Percentiles rank a stretch among this genome's conserved stretches.
phyloP scores from a whole-genome alignment of 2,113 vertebrate genomes.

The Syngnathus floridae region DNA sequence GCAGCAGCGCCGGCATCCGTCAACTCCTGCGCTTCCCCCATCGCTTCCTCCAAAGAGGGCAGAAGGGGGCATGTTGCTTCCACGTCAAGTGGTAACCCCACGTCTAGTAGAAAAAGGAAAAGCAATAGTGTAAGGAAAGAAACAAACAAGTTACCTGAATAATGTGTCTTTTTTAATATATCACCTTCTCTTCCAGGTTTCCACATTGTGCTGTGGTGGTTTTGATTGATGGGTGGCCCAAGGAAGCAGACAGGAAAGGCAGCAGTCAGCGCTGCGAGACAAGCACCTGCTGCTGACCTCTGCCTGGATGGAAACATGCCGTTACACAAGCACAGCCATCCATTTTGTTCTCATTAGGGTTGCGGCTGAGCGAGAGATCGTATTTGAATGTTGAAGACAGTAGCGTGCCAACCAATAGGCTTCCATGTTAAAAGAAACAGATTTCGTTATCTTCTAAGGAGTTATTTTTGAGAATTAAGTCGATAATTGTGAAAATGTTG shows the following conservation, averaged over 20 bases:
- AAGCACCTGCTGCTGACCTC: constrained; percentile 79
- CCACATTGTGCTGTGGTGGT: constrained; percentile 78
- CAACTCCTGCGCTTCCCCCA: constrained; percentile 82
- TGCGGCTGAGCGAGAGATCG: not conserved
- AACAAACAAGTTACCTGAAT: not conserved
- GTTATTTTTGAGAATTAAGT: no score
- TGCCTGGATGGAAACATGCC: constrained; percentile 67
- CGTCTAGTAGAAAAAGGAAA: constrained; percentile 53
- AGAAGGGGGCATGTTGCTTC: constrained; percentile 78
- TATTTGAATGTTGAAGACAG: not conserved
- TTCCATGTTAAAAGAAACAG: no score
- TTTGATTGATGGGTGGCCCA: constrained; percentile 80
- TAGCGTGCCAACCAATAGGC: no score
- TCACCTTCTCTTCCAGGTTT: constrained; percentile 78
- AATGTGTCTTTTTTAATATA: not conserved
- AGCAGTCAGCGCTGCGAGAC: constrained; percentile 82
- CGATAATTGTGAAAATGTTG: no score
- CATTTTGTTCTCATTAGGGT: not conserved
- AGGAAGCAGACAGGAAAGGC: constrained; percentile 91
- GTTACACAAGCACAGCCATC: constrained; percentile 6
- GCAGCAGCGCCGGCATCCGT: constrained; percentile 75
- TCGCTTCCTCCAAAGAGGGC: constrained; percentile 79
- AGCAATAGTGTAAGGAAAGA: not conserved
- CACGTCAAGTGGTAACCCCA: constrained; percentile 71
- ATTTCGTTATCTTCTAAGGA: no score